These are phyloP conservation scores for Pantherophis guttatus DNA, from an alignment of 2,113 vertebrate genomes.

Conservation along the genomic window DNA sequence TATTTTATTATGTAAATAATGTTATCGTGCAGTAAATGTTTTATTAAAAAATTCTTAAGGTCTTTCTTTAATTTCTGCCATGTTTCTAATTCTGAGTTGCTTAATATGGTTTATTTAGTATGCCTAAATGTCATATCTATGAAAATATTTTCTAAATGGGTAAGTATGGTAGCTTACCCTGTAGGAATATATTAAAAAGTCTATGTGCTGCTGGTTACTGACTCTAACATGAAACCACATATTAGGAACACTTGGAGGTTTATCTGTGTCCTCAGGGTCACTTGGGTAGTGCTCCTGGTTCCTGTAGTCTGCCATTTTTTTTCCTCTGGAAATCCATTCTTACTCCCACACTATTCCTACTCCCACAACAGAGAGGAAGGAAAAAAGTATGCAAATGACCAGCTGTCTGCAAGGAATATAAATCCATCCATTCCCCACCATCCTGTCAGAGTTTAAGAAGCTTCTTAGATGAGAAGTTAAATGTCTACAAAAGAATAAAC, in stretches of 20 bases:
- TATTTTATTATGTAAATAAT: neutral
- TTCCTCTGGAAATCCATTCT: too few species aligned
- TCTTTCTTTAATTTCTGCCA: neutral
- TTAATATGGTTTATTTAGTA: neutral
- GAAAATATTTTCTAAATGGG: neutral
- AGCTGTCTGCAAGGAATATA: too few species aligned
- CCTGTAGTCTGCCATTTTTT: too few species aligned
- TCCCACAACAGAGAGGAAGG: too few species aligned
- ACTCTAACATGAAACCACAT: neutral
- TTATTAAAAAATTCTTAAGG: neutral
- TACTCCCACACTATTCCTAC: too few species aligned
- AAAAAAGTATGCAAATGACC: too few species aligned
- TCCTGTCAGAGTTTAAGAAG: too few species aligned
- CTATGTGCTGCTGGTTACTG: neutral
- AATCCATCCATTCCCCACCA: too few species aligned
- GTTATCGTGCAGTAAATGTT: neutral
- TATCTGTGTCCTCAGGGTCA: too few species aligned
- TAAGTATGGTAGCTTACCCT: neutral
- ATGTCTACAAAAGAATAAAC: too few species aligned
- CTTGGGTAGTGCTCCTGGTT: too few species aligned
- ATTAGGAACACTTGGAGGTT: neutral
- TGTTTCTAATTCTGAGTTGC: neutral
- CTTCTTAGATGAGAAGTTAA: too few species aligned
- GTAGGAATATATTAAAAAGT: neutral
- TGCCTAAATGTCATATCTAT: neutral